Base-by-base conservation (phyloP, 2,888 invertebrate genomes). In the Sarcophaga carnaria region DNA sequence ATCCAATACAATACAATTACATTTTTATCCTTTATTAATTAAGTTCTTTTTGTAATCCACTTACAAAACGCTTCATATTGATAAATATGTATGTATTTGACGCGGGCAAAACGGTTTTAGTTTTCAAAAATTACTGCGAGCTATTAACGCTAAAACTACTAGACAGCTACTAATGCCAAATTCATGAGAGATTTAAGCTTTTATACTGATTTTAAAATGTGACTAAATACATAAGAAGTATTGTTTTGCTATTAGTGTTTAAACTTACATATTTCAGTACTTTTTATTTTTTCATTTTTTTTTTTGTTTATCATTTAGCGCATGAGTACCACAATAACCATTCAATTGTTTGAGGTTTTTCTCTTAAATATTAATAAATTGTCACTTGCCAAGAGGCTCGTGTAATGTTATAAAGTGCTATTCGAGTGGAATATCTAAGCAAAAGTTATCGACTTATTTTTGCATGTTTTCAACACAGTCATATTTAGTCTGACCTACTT, bases 31-130 rank as follows among this genome's bases (percentile, higher is more conserved):
- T 63, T 59, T 74, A 60, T 27, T 49, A 3, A 45, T 25, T 69
- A 54, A 45, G 14, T 70, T 69, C 78, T 64, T 83, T 85, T 71
- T 49, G 37, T 67, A 14, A 54, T 54, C 72, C 86, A 88, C 91
- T 92, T 92, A 92, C 92, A 89, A 90, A 89, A 90, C 90, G 90
- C 91, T 92, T 91, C 92, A 92, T 92, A 89, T 90, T 91, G 90
- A 86, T 83, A 49, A 64, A 63, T 69, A 22, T 69, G 69, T 54
- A 3, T 47, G 69, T 54, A 3, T 47, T 76, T 54, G 20, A 22
- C 20, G 25, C 71, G 69, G 25, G 54, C 22, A 67, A 79, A 47
- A 69, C 75, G 62, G 59, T 69, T 71, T 59, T 63, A 45, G 11
- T 17, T 37, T 67, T 45, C 22, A 2, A 69, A 62, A 67, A 37